Percentiles rank a stretch among this genome's conserved stretches.
These are phyloP conservation scores for Cettia cetti DNA, from an alignment of 2,113 vertebrate species.

Conservation along the genomic window DNA sequence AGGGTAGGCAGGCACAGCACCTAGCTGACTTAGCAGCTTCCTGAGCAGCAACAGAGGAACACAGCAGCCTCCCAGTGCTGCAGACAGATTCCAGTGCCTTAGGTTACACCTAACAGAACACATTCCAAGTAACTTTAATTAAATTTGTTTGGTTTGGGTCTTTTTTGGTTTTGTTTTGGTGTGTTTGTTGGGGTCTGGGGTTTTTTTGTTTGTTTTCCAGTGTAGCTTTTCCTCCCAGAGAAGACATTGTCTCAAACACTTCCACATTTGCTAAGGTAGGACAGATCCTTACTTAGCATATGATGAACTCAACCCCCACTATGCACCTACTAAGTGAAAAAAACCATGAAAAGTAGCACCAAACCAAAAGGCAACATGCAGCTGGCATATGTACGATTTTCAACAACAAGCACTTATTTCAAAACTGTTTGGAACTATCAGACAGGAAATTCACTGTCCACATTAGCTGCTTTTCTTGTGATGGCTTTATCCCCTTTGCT, in stretches of 20 bases:
- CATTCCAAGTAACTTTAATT: not conserved
- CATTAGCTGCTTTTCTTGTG: slow-evolving; percentile 28
- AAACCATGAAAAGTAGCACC: not conserved
- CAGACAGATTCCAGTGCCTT: not conserved
- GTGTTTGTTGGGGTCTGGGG: not conserved
- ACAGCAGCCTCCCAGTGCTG: not conserved
- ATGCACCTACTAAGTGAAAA: not conserved
- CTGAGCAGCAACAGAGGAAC: not conserved
- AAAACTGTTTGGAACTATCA: not conserved
- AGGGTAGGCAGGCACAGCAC: not conserved
- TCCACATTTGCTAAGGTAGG: not conserved
- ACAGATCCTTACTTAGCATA: not conserved
- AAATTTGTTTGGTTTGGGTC: not conserved
- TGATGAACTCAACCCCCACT: not conserved
- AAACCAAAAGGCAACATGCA: not conserved
- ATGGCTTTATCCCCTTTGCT: not conserved
- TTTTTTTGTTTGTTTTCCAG: not conserved
- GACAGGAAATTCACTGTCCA: slow-evolving; percentile 42
- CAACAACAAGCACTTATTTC: not conserved
- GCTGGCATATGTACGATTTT: not conserved
- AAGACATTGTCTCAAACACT: not conserved
- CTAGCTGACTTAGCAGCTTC: not conserved
- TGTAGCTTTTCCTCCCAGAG: not conserved
- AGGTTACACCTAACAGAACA: not conserved
- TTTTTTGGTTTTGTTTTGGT: not conserved